Evolutionary conservation across 1,140 invertebrate genomes (phyloP).

Genomic region (Drusus annulatus): DNA sequence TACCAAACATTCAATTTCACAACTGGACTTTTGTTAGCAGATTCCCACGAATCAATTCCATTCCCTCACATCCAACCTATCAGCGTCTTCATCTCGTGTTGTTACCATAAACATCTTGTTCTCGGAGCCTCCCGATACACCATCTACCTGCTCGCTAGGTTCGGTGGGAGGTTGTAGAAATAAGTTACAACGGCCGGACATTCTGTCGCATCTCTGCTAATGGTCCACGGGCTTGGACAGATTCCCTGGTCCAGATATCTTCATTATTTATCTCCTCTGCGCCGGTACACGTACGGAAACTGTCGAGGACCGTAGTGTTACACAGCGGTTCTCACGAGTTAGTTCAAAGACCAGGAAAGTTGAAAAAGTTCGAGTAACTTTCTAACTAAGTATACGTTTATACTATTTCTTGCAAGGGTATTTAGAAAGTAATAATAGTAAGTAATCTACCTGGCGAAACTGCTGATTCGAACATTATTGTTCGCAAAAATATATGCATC

Average conservation of each 20-base stretch:
- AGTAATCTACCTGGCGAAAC: background rate
- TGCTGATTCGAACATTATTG: no score
- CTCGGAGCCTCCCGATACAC: background rate
- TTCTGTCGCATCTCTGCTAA: slow-evolving; percentile 19
- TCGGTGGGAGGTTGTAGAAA: no score
- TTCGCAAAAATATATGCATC: no score
- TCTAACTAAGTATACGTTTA: background rate
- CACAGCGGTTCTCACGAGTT: slow-evolving; percentile 3
- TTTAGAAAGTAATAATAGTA: background rate
- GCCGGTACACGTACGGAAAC: slow-evolving; percentile 39
- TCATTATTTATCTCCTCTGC: slow-evolving; percentile 42
- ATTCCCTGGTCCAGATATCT: slow-evolving; percentile 44
- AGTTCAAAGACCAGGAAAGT: background rate
- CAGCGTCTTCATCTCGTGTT: background rate
- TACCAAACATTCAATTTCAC: no score
- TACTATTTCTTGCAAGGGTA: background rate
- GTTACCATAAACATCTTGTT: slow-evolving; percentile 24
- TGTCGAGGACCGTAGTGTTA: background rate
- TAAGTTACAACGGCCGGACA: background rate
- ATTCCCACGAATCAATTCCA: slow-evolving; percentile 19
- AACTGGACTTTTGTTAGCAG: no score
- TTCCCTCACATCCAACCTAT: background rate
- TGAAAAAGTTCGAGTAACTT: background rate
- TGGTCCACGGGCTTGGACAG: slow-evolving; percentile 33
- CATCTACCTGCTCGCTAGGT: no score